Evolutionary conservation across 2,888 invertebrate genomes (phyloP).

Genomic region (Monoplex corrugatus): DNA sequence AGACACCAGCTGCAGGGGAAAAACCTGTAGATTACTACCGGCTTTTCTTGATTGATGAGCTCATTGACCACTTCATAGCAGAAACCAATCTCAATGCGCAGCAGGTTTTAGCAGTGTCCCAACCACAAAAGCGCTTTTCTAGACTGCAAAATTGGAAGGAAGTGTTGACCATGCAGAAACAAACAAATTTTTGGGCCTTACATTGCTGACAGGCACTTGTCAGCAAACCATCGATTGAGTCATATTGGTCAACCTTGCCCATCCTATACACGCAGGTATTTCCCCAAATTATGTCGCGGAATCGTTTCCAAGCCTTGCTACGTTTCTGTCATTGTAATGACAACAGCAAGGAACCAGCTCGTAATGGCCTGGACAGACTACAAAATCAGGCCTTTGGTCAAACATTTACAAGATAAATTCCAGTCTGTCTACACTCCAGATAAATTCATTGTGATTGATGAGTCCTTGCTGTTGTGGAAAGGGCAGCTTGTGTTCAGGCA

Average conservation of each 20-base stretch:
- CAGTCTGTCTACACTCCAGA: neutral
- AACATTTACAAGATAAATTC: neutral
- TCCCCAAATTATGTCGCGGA: neutral
- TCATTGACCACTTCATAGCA: slow-evolving; percentile 12
- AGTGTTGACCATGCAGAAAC: slow-evolving; percentile 19
- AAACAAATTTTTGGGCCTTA: neutral
- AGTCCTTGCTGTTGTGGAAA: slow-evolving; percentile 2
- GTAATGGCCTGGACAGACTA: neutral
- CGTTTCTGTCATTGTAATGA: neutral
- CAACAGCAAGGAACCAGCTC: neutral
- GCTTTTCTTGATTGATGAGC: slow-evolving; percentile 20
- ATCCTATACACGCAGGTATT: neutral
- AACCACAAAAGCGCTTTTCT: neutral
- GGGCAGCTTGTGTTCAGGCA: neutral
- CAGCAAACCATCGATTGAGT: neutral
- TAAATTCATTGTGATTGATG: neutral
- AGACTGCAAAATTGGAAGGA: slow-evolving; percentile 14
- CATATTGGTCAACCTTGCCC: neutral
- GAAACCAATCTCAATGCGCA: slow-evolving; percentile 39
- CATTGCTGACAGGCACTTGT: slow-evolving; percentile 41
- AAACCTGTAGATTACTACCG: slow-evolving; percentile 7
- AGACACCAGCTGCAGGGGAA: neutral
- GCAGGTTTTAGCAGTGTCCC: neutral
- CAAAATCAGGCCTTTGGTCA: neutral
- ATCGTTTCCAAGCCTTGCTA: neutral